Percentiles rank a stretch among this genome's conserved stretches.
Evolutionary conservation across 2,797 vertebrate genomes (phyloP).

Genomic region (Philypnodon macrostomus): DNA sequence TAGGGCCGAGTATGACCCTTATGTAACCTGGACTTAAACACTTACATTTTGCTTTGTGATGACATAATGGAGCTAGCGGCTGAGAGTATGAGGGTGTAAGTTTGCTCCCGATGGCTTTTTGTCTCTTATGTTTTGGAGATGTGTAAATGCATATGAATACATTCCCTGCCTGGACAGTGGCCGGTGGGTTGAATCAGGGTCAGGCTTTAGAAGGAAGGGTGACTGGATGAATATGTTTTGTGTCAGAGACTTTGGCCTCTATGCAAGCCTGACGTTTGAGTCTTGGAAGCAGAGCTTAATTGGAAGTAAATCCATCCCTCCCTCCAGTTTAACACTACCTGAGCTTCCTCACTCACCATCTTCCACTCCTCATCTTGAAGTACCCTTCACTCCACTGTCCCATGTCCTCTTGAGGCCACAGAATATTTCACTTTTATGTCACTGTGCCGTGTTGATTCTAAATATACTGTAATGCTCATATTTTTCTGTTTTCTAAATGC

Average conservation of each 20-base stretch:
- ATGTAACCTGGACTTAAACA: conserved; percentile 65
- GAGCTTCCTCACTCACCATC: conserved; percentile 47
- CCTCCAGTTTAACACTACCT: conserved; percentile 56
- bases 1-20: conserved; percentile 52
- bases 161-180: conserved; percentile 67
- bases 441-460: conserved; percentile 59
- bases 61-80: conserved; percentile 48
- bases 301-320: conserved; percentile 20
- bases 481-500: conserved; percentile 46
- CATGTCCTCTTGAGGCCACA: conserved; percentile 47
- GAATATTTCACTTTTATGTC: conserved; percentile 44
- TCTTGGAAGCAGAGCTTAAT: conserved; percentile 38
- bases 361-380: conserved; percentile 43
- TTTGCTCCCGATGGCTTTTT: conserved; percentile 46
- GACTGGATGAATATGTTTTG: conserved; percentile 59
- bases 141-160: conserved; percentile 68
- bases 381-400: conserved; percentile 38
- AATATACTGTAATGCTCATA: conserved; percentile 35
- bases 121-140: conserved; percentile 61
- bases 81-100: conserved; percentile 44
- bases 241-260: conserved; percentile 59
- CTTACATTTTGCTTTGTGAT: conserved; percentile 52
- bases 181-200: conserved; percentile 27
- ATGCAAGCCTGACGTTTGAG: conserved; percentile 65
- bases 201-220: conserved; percentile 33